Conservation (phyloP, 1,140 invertebrate species). For the Drosophila jambulina region DNA sequence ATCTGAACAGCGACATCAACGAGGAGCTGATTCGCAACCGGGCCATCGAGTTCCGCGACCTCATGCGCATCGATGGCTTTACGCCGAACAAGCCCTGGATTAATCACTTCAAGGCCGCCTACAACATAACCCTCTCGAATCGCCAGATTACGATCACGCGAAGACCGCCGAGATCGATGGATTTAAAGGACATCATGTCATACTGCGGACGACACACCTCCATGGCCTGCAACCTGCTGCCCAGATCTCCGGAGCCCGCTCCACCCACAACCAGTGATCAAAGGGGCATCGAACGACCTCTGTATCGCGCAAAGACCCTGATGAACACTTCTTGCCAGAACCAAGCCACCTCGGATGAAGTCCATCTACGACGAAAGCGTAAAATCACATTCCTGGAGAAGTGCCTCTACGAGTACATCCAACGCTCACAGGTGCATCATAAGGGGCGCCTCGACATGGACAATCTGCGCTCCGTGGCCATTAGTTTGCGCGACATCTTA, state of each 20-base stretch:
- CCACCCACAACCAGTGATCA: constrained; percentile 4
- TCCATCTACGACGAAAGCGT: constrained; percentile 58
- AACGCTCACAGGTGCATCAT: constrained; percentile 66
- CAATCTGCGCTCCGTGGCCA: constrained; percentile 62
- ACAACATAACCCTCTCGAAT: constrained; percentile 75
- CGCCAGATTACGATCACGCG: constrained; percentile 70
- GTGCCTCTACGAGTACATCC: constrained; percentile 71
- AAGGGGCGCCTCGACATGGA: constrained; percentile 60
- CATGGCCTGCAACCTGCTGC: constrained; percentile 10
- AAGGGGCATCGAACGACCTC: constrained; percentile 10
- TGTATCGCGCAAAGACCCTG: constrained; percentile 67
- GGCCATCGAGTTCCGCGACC: constrained; percentile 71
- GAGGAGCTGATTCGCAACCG: constrained; percentile 74
- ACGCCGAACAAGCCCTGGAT: constrained; percentile 76
- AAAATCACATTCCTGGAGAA: constrained; percentile 74
- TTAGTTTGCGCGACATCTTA: constrained; percentile 66
- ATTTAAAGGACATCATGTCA: constrained; percentile 76
- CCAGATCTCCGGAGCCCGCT: not conserved
- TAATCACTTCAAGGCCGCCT: constrained; percentile 78
- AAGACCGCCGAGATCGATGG: constrained; percentile 66
- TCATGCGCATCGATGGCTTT: constrained; percentile 73
- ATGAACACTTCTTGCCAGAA: constrained; percentile 54
- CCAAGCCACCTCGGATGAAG: constrained; percentile 62
- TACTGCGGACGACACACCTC: constrained; percentile 69
- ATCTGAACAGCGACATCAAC: constrained; percentile 64